Evolutionary conservation across 2,888 invertebrate species (phyloP).

Genomic region (Xanthorhoe spadicearia): DNA sequence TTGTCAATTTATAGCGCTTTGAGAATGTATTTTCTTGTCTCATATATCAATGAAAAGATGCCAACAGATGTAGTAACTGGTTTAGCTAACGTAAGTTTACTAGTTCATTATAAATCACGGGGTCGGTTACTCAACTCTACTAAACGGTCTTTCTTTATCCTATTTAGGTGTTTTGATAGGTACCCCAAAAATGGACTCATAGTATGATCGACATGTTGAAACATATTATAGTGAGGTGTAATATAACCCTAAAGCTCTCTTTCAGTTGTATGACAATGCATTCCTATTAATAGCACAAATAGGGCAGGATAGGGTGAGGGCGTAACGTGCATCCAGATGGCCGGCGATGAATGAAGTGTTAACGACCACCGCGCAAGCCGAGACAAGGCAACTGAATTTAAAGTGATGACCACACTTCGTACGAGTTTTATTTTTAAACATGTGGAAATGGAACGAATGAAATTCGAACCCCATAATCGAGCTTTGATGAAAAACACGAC

Average conservation of each 20-base stretch:
- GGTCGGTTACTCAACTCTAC: no score
- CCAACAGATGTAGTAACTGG: no score
- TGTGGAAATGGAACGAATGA: neutral
- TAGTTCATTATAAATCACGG: no score
- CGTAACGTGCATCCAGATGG: conserved; percentile 68
- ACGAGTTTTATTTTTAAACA: conserved; percentile 27
- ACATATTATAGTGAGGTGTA: neutral
- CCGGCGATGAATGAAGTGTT: conserved; percentile 73
- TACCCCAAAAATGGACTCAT: neutral
- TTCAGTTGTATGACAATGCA: conserved; percentile 39
- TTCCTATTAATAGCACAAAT: conserved; percentile 47
- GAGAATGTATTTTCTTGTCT: no score
- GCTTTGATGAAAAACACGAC: neutral
- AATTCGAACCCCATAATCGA: conserved; percentile 1
- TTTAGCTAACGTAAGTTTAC: no score
- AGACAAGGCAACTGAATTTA: conserved; percentile 31
- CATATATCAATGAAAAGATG: neutral
- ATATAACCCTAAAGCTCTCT: conserved; percentile 9
- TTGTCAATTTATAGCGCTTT: no score
- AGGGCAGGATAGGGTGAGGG: conserved; percentile 57
- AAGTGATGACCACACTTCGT: conserved; percentile 27
- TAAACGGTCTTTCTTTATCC: no score
- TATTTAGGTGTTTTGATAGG: no score
- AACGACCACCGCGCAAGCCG: conserved; percentile 53
- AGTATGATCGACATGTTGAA: neutral